A percentile compares a stretch with the other conserved stretches of the same genome.
These are phyloP conservation scores for Botia kubotai DNA, from an alignment of 2,797 vertebrate species.

Conservation along the genomic window DNA sequence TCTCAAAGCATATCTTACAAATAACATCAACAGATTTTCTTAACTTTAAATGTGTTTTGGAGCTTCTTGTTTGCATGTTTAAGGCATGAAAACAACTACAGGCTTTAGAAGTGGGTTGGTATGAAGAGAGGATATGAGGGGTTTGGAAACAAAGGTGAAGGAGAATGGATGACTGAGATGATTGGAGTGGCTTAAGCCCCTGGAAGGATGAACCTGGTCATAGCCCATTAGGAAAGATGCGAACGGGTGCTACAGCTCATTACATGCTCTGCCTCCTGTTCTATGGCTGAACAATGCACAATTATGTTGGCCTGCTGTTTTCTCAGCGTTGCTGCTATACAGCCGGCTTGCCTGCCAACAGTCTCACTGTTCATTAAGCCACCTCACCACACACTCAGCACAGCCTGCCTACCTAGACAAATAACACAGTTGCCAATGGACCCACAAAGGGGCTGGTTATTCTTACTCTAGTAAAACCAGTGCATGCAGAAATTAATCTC, in stretches of 20 bases:
- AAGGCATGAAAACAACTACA: conserved; percentile 49
- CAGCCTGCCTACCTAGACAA: conserved; percentile 54
- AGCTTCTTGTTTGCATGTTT: conserved; percentile 65
- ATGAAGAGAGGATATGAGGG: conserved; percentile 62
- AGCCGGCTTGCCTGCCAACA: conserved; percentile 70
- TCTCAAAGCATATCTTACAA: conserved; percentile 72
- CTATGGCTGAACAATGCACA: conserved; percentile 83
- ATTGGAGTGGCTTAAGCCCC: conserved; percentile 63
- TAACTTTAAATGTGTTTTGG: conserved; percentile 68
- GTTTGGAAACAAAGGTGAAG: conserved; percentile 54
- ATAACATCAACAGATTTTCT: conserved; percentile 75
- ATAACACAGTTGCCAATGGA: conserved; percentile 61
- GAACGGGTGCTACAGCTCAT: conserved; percentile 80
- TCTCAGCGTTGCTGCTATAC: conserved; percentile 62
- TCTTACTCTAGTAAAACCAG: conserved; percentile 28
- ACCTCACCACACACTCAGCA: conserved; percentile 41
- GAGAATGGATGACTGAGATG: conserved; percentile 59
- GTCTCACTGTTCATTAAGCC: conserved; percentile 62
- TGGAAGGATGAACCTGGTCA: conserved; percentile 73
- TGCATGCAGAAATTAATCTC: conserved; percentile 40
- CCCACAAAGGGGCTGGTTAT: conserved; percentile 60
- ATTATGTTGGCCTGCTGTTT: conserved; percentile 79
- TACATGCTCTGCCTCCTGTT: conserved; percentile 82
- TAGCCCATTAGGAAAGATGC: conserved; percentile 79
- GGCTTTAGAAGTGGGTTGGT: conserved; percentile 39